Evolutionary conservation across 2,888 invertebrate species (phyloP).

Genomic region (Philopedon plagiatum): DNA sequence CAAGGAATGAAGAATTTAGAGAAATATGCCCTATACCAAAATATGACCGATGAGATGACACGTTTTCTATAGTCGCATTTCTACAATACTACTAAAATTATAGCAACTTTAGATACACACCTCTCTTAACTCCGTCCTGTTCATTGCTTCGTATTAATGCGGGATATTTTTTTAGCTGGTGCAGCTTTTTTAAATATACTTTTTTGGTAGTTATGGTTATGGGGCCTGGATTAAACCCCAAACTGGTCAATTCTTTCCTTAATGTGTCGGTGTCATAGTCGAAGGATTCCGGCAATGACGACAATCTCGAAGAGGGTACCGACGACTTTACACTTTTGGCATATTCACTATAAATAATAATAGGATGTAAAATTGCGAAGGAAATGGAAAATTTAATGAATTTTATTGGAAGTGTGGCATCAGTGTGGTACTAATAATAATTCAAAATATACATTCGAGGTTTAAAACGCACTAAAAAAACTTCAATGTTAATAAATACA

Average conservation of each 20-base stretch:
- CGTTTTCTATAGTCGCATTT: no score
- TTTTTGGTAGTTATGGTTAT: conserved; percentile 83
- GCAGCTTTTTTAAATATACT: conserved; percentile 82
- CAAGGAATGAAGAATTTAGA: no score
- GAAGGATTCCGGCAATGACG: conserved; percentile 73
- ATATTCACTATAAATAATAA: conserved; percentile 55
- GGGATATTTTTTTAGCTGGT: conserved; percentile 69
- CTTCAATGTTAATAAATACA: no score
- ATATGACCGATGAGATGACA: no score
- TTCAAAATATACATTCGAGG: no score
- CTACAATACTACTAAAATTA: no score
- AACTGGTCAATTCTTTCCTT: conserved; percentile 74
- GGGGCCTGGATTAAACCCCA: conserved; percentile 82
- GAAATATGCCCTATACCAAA: no score
- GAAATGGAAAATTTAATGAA: no score
- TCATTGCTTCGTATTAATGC: background rate
- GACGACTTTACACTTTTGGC: conserved; percentile 57
- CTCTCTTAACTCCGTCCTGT: conserved; percentile 52
- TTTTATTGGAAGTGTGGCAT: no score
- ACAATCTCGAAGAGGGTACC: conserved; percentile 58
- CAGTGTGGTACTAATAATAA: no score
- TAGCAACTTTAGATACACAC: conserved; percentile 54
- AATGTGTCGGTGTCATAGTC: conserved; percentile 79
- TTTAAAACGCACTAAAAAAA: no score
- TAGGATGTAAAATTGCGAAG: no score